Conservation (phyloP, 2,113 vertebrate species). For the Glareola pratincola region DNA sequence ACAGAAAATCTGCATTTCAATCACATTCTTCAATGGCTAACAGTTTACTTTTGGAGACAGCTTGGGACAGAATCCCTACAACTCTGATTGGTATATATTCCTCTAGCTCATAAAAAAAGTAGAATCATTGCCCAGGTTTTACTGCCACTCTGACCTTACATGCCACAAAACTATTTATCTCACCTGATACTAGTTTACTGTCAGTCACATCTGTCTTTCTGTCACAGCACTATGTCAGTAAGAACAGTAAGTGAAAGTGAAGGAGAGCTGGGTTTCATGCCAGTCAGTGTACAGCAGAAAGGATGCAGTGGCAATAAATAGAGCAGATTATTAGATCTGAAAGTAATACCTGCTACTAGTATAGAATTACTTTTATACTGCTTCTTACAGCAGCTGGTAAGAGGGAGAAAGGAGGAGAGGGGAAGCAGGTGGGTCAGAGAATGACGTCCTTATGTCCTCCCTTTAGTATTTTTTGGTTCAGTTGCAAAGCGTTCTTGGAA, state of each 20-base stretch:
- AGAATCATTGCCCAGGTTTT: not conserved
- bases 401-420: fast-evolving
- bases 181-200: not conserved
- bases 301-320: not conserved
- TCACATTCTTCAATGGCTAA: not conserved
- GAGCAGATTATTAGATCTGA: not conserved
- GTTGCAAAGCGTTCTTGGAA: not conserved
- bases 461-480: not conserved
- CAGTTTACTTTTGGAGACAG: not conserved
- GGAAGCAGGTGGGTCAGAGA: not conserved
- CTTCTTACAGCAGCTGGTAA: not conserved
- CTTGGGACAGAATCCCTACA: not conserved
- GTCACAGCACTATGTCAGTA: not conserved
- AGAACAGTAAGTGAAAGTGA: not conserved
- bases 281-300: not conserved
- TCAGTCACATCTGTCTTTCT: not conserved
- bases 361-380: not conserved
- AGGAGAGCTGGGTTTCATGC: not conserved
- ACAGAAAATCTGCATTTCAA: not conserved
- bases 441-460: not conserved
- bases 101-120: not conserved
- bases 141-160: not conserved
- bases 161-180: not conserved
- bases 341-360: not conserved
- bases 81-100: not conserved